These are phyloP conservation scores for Platichthys flesus DNA, from an alignment of 2,113 vertebrate species.

Conservation along the genomic window DNA sequence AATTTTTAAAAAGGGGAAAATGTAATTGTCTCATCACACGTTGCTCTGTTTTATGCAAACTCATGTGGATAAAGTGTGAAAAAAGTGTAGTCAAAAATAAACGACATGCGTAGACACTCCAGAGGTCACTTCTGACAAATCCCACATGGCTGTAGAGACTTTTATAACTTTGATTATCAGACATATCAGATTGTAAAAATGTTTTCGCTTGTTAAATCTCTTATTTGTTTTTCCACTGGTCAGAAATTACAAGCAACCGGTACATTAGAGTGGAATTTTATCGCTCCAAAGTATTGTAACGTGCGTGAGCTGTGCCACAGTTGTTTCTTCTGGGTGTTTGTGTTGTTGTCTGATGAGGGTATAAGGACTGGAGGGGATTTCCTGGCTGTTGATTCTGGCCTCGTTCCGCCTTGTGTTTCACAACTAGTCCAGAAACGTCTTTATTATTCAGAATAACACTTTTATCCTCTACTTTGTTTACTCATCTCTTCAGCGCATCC, in stretches of 20 bases:
- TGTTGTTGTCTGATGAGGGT: constrained; percentile 26
- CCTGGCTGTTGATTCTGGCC: constrained; percentile 34
- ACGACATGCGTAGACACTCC: neutral
- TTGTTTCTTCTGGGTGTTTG: neutral
- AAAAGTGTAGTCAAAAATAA: neutral
- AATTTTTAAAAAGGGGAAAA: neutral
- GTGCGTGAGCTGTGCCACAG: neutral
- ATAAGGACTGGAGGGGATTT: constrained; percentile 47
- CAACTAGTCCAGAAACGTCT: constrained; percentile 69
- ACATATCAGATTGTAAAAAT: neutral
- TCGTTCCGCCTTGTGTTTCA: constrained; percentile 54
- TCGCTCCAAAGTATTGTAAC: constrained; percentile 8
- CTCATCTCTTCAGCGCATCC: neutral
- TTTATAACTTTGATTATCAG: neutral
- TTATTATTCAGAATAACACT: constrained; percentile 66
- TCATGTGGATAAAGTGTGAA: neutral
- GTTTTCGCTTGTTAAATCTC: neutral
- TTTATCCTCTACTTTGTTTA: constrained; percentile 19
- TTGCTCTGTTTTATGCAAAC: neutral
- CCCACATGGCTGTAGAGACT: neutral
- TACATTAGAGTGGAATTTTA: constrained; percentile 19
- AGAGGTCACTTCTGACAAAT: neutral
- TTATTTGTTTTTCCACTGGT: neutral
- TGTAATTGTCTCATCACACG: neutral
- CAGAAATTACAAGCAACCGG: neutral